Evolutionary conservation across 1,140 invertebrate species (phyloP).

Genomic region (Drosophila grimshawi): DNA sequence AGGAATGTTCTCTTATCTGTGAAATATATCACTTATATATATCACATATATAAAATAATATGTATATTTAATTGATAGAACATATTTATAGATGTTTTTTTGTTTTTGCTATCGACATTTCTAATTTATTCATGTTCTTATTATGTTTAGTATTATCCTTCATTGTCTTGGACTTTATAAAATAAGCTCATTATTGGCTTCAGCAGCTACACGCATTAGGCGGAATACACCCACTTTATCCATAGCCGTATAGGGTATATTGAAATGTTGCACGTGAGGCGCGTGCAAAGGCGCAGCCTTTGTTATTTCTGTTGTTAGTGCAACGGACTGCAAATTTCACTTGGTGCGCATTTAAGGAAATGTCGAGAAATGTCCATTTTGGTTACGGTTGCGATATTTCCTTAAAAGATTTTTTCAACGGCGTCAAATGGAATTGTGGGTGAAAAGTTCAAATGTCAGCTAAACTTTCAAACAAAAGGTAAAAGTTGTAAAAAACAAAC

Average conservation of each 20-base stretch:
- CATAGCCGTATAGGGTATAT: constrained; percentile 20
- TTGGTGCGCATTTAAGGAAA: constrained; percentile 68
- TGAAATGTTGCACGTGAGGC: constrained; percentile 40
- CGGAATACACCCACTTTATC: not conserved
- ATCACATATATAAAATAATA: too few relatives aligned
- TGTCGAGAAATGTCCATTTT: constrained; percentile 69
- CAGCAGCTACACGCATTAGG: not conserved
- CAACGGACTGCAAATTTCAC: constrained; percentile 50
- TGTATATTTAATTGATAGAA: too few relatives aligned
- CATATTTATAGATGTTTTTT: too few relatives aligned
- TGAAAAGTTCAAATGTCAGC: constrained; percentile 66
- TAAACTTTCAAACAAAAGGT: constrained; percentile 70
- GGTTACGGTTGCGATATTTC: constrained; percentile 52
- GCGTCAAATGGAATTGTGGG: constrained; percentile 62
- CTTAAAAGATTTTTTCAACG: constrained; percentile 58
- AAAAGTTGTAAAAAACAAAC: constrained; percentile 67
- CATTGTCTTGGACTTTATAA: too few relatives aligned
- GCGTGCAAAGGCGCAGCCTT: constrained; percentile 55
- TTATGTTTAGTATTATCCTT: too few relatives aligned
- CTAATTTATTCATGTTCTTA: too few relatives aligned
- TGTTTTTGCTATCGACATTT: too few relatives aligned
- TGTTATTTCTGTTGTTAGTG: constrained; percentile 25
- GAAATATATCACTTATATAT: too few relatives aligned
- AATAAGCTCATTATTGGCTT: not conserved
- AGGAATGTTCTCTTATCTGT: not conserved